Percentiles rank a stretch among this genome's conserved stretches.
phyloP scores from a whole-genome alignment of 2,888 invertebrate species.

The Ophion ellenae region DNA sequence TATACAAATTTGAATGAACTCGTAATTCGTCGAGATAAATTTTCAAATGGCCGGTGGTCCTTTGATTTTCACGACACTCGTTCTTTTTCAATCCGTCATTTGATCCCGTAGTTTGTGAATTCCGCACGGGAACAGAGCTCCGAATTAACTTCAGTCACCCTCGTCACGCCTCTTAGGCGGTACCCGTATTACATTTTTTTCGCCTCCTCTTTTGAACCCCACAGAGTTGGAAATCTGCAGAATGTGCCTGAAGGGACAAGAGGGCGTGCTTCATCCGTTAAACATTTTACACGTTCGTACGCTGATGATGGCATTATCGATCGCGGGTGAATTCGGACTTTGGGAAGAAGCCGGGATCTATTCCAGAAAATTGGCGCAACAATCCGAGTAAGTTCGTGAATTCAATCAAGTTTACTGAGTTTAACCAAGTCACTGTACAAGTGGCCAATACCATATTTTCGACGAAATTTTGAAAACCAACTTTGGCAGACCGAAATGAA shows the following conservation, averaged over 20 bases:
- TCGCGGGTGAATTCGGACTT: conserved; percentile 89
- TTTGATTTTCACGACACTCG: too few species aligned
- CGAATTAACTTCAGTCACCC: not conserved
- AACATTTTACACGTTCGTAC: conserved; percentile 91
- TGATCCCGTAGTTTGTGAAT: too few species aligned
- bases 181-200: not conserved
- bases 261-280: conserved; percentile 88
- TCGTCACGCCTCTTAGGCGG: not conserved
- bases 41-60: too few species aligned
- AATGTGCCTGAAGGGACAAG: conserved; percentile 89
- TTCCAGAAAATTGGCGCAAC: conserved; percentile 89
- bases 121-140: not conserved
- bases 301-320: conserved; percentile 92
- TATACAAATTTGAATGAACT: not conserved
- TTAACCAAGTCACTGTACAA: not conserved
- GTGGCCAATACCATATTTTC: not conserved
- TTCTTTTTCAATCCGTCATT: too few species aligned
- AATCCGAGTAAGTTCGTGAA: conserved; percentile 88
- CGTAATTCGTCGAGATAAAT: too few species aligned
- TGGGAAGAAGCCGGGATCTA: conserved; percentile 92
- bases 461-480: not conserved
- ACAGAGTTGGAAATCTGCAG: conserved; percentile 73
- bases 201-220: not conserved
- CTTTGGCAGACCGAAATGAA: not conserved
- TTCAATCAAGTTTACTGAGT: conserved; percentile 3